Evolutionary conservation across 2,888 invertebrate genomes (phyloP), one percentile per base, ranked within the genome.

Genomic region (Lasioglossum villosulum): DNA sequence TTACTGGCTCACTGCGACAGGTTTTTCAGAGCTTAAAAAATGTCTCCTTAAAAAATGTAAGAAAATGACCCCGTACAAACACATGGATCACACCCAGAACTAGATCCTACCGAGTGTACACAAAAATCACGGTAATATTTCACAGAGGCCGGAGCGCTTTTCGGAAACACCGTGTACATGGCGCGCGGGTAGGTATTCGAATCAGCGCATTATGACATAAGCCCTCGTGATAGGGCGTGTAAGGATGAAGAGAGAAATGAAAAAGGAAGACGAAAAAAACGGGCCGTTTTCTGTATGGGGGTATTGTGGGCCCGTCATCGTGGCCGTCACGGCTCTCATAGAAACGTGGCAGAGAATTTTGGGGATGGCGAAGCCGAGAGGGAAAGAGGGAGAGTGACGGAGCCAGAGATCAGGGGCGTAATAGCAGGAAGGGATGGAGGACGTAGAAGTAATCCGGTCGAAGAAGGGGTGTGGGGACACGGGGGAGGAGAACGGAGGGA

Each of bases 301-400:
- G 91, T 86, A 94, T 94, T 94, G 94, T 94, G 90, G 80, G 82
- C 85, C 90, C 91, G 93, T 94, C 94, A 94, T 93, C 93, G 91
- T 86, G 88, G 90, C 66, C 92, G 92, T 94, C 93, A 93, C 76
- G 90, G 88, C 83, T 83, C 70, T 91, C 84, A 86, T 82, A 90
- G 90, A 90, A 90, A 87, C 89, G 80, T 82, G 86, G 66, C 66
- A 74, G 88, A 86, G 88, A 88, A 86, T 86, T 68, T 86, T 78
- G 87, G 85, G 88, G 83, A 75, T 83, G 82, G 27, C 75, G 79
- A 45, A 63, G 14, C 23, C 30, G 66, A 27, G 27, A 39, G 76
- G 30, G 52, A 52, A 72, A 52, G 48, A 72, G 37, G 70, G 74
- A 19, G 56, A 59, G 52, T n/a, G 70, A 70, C 74, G 45, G 75